phyloP scores from a whole-genome alignment of 2,888 invertebrate species.

The Lathronympha strigana region DNA sequence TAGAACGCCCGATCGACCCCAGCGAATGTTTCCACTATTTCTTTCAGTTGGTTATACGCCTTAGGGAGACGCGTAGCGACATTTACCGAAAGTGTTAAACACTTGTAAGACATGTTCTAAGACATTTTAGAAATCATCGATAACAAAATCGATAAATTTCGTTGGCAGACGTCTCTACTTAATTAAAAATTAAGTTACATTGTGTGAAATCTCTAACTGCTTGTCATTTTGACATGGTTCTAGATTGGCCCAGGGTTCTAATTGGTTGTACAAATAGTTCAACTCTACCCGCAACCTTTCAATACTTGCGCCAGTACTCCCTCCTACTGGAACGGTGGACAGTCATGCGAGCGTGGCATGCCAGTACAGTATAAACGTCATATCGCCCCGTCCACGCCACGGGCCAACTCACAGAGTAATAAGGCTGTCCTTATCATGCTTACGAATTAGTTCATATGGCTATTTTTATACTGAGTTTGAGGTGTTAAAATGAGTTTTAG shows the following conservation, averaged over 20 bases:
- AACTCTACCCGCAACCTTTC: slow-evolving; percentile 8
- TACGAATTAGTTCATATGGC: not conserved
- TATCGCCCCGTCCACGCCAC: slow-evolving; percentile 35
- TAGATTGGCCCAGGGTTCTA: not conserved
- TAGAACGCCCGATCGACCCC: no score
- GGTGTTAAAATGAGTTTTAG: not conserved
- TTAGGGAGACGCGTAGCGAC: no score
- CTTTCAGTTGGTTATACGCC: no score
- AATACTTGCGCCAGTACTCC: slow-evolving; percentile 55
- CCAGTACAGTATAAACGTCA: slow-evolving; percentile 49
- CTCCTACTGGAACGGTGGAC: slow-evolving; percentile 45
- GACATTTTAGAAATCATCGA: no score
- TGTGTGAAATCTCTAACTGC: no score
- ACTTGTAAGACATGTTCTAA: no score
- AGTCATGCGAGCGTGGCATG: slow-evolving; percentile 48
- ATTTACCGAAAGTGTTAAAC: no score
- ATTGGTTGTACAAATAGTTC: not conserved
- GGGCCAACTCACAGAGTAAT: slow-evolving; percentile 2
- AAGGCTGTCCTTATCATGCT: slow-evolving; percentile 24
- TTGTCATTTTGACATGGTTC: no score
- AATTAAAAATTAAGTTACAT: no score
- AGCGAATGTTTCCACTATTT: no score
- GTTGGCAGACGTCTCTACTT: no score
- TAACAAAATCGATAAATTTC: no score
- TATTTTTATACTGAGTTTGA: not conserved